phyloP scores from a whole-genome alignment of 1,140 invertebrate genomes.

The Hyles euphorbiae region DNA sequence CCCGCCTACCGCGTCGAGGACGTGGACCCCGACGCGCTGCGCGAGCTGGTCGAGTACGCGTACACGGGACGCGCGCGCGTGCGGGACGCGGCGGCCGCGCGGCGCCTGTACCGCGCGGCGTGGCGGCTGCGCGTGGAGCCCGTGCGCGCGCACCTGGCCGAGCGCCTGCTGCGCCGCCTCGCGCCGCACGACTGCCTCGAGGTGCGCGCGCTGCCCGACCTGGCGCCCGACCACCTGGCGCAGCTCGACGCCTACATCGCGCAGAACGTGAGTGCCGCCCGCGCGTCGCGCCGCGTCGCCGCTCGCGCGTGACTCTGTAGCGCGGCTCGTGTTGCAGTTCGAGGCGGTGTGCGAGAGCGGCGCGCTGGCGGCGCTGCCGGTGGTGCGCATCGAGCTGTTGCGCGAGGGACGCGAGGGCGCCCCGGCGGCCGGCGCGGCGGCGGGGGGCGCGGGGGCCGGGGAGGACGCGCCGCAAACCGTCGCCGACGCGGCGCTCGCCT shows the following conservation, averaged over 20 bases:
- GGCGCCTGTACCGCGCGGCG: constrained; percentile 85
- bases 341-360: constrained; percentile 45
- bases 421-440: constrained; percentile 33
- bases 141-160: constrained; percentile 82
- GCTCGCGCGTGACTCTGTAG: too few species aligned
- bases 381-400: constrained; percentile 41
- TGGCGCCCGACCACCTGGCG: constrained; percentile 51
- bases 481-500: constrained; percentile 40
- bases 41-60: constrained; percentile 86
- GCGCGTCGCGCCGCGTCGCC: background rate
- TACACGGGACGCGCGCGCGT: constrained; percentile 80
- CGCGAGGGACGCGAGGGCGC: constrained; percentile 41
- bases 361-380: constrained; percentile 39
- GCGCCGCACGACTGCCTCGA: constrained; percentile 83
- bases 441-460: constrained; percentile 24
- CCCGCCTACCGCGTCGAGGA: constrained; percentile 22
- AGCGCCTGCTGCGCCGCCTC: constrained; percentile 81
- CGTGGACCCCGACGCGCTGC: constrained; percentile 78
- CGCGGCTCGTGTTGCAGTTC: constrained; percentile 27
- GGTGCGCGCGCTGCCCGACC: constrained; percentile 81
- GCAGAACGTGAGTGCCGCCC: constrained; percentile 76
- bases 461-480: constrained; percentile 41
- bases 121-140: constrained; percentile 83
- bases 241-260: constrained; percentile 84
- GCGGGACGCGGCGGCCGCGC: constrained; percentile 77